phyloP scores from a whole-genome alignment of 2,888 invertebrate genomes.

The Gisinianus flammeolus region DNA sequence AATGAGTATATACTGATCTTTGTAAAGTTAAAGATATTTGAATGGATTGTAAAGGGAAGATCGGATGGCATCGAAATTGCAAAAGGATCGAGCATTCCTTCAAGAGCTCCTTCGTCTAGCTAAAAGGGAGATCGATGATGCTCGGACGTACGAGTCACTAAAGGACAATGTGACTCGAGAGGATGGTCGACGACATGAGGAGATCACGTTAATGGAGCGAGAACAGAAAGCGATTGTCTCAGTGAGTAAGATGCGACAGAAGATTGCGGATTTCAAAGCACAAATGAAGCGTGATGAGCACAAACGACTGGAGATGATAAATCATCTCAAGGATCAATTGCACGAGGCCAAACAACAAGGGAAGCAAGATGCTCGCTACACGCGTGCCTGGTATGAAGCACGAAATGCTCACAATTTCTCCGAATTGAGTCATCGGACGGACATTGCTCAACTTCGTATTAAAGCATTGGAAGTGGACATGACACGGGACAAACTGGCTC shows the following conservation, averaged over 20 bases:
- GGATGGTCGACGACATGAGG: slow-evolving; percentile 40
- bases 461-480: slow-evolving; percentile 44
- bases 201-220: slow-evolving; percentile 39
- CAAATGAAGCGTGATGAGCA: slow-evolving; percentile 47
- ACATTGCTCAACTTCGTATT: slow-evolving; percentile 35
- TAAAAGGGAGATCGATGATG: slow-evolving; percentile 39
- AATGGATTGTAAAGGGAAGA: slow-evolving; percentile 32
- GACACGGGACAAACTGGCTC: slow-evolving; percentile 50
- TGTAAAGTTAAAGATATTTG: slow-evolving; percentile 9
- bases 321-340: slow-evolving; percentile 50
- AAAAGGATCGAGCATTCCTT: slow-evolving; percentile 42
- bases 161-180: slow-evolving; percentile 40
- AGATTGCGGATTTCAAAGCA: slow-evolving; percentile 39
- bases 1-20: background rate
- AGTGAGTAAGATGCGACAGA: slow-evolving; percentile 35
- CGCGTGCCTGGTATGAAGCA: slow-evolving; percentile 50
- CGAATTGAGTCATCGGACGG: slow-evolving; percentile 32
- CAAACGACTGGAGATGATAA: slow-evolving; percentile 47
- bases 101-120: slow-evolving; percentile 41
- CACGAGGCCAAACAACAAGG: slow-evolving; percentile 46
- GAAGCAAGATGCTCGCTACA: slow-evolving; percentile 45
- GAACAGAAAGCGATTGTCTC: slow-evolving; percentile 29
- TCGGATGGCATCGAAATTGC: slow-evolving; percentile 40
- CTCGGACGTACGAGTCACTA: slow-evolving; percentile 37
- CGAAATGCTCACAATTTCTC: slow-evolving; percentile 39